These are phyloP conservation scores for Rhea americana DNA, from an alignment of 2,113 vertebrate species.

Conservation along the genomic window DNA sequence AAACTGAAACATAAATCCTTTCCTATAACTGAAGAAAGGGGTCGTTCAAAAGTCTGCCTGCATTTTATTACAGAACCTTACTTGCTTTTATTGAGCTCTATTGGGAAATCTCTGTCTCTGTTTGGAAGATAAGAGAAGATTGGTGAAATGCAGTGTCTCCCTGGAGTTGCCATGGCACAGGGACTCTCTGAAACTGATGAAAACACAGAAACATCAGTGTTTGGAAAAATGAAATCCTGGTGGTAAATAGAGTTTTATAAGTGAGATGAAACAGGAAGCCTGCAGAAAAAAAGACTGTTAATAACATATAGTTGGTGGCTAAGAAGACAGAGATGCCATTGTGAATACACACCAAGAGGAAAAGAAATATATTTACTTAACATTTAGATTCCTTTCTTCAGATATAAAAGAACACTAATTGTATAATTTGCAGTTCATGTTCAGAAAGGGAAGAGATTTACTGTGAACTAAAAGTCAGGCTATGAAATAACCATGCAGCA, in stretches of 20 bases:
- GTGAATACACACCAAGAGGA: neutral
- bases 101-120: neutral
- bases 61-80: neutral
- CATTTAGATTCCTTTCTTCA: constrained; percentile 33
- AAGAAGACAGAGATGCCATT: neutral
- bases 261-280: neutral
- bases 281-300: neutral
- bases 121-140: neutral
- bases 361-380: constrained; percentile 20
- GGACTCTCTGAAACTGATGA: neutral
- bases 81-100: neutral
- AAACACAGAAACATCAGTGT: neutral
- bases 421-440: constrained; percentile 31
- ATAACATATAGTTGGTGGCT: neutral
- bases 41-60: neutral
- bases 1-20: neutral
- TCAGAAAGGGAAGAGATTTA: constrained; percentile 1
- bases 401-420: constrained; percentile 38
- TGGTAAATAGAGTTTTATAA: neutral
- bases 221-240: neutral
- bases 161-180: neutral
- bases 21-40: neutral
- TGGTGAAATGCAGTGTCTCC: neutral
- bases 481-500: neutral
- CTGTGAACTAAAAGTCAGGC: constrained; percentile 17